A percentile compares a stretch with the other conserved stretches of the same genome.
Conservation (phyloP, 92 coral and sea anemone species). For the Phenganax marumi region DNA sequence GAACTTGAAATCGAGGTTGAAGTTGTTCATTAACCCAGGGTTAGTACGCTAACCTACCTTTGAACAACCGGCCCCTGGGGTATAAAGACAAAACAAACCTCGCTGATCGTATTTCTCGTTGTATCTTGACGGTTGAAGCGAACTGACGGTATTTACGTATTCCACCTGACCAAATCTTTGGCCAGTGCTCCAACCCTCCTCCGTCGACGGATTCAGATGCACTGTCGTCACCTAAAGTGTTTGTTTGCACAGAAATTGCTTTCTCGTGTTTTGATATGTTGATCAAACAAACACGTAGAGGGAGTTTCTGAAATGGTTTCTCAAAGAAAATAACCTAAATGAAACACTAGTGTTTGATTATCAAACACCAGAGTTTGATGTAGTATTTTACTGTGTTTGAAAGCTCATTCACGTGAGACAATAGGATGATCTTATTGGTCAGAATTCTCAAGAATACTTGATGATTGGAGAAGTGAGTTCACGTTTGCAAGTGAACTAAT, state of each 20-base stretch:
- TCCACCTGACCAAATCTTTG: constrained; percentile 37
- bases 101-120: constrained; percentile 20
- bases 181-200: constrained; percentile 60
- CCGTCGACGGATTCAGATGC: constrained; percentile 70
- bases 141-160: constrained; percentile 5
- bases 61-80: not conserved
- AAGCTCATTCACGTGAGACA: too few species aligned
- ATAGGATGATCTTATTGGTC: too few species aligned
- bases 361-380: too few species aligned
- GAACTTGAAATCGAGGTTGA: too few species aligned
- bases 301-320: too few species aligned
- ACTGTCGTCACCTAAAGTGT: constrained; percentile 79
- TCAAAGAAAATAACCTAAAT: too few species aligned
- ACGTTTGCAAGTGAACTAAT: too few species aligned
- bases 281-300: not conserved
- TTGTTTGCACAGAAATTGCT: not conserved
- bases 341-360: too few species aligned
- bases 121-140: constrained; percentile 21
- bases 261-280: not conserved
- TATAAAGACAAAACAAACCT: not conserved
- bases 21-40: not conserved
- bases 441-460: too few species aligned
- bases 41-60: too few species aligned
- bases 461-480: too few species aligned
- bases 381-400: too few species aligned